These are phyloP conservation scores for Crotalus helleri DNA, from an alignment of 2,113 vertebrate species.

Conservation along the genomic window DNA sequence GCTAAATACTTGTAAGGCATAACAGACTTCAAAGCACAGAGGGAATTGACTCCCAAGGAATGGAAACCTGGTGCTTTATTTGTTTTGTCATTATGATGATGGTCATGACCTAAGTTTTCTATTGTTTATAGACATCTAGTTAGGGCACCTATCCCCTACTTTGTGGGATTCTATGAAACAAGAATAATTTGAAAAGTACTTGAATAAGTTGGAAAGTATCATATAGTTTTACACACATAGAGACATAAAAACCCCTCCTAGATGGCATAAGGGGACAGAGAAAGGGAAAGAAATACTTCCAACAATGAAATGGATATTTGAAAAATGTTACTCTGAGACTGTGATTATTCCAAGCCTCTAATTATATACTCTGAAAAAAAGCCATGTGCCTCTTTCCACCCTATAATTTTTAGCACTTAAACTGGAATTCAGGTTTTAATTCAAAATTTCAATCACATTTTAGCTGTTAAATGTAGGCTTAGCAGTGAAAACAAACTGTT, in stretches of 20 bases:
- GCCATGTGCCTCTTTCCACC: conserved; percentile 35
- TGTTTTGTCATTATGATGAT: neutral
- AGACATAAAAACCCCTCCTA: neutral
- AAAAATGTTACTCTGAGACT: conserved; percentile 46
- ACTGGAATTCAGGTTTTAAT: conserved; percentile 58
- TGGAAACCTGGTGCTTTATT: neutral
- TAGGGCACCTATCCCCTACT: neutral
- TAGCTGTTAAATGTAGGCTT: conserved; percentile 58
- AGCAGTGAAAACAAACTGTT: conserved; percentile 35
- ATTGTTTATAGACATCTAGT: neutral
- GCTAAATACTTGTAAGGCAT: neutral
- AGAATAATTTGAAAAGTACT: conserved; percentile 6
- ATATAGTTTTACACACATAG: neutral
- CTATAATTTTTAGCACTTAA: conserved; percentile 62
- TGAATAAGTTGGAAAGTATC: neutral
- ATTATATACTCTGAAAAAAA: conserved; percentile 54
- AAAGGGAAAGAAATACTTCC: conserved; percentile 10
- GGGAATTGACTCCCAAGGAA: neutral
- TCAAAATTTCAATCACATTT: conserved; percentile 59
- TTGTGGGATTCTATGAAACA: neutral
- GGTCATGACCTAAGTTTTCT: neutral
- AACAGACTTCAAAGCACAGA: neutral
- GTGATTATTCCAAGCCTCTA: conserved; percentile 58
- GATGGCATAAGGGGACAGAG: conserved; percentile 1
- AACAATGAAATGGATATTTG: conserved; percentile 38